Evolutionary conservation across 2,888 invertebrate genomes (phyloP).

Genomic region (Andrena bicolor): DNA sequence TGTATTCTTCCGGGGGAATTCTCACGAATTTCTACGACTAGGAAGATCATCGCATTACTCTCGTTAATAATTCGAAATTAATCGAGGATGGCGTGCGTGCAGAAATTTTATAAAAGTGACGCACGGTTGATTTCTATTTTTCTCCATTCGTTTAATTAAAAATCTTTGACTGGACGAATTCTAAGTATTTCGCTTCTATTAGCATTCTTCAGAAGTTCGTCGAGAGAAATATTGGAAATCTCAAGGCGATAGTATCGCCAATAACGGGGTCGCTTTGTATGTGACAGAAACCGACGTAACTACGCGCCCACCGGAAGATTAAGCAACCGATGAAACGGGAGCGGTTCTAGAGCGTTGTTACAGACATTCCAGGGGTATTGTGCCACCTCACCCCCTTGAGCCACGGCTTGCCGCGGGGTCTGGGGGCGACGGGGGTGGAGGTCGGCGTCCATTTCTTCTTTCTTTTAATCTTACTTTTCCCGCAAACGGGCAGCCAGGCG

Average conservation of each 20-base stretch:
- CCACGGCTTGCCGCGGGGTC: constrained; percentile 50
- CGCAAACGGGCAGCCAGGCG: constrained; percentile 84
- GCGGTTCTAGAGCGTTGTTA: constrained; percentile 68
- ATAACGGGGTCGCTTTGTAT: constrained; percentile 63
- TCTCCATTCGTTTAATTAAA: too few species aligned
- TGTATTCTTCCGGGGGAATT: constrained; percentile 15
- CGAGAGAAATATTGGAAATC: background rate
- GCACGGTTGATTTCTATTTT: too few species aligned
- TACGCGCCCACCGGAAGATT: constrained; percentile 67
- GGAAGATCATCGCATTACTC: background rate
- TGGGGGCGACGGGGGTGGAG: constrained; percentile 42
- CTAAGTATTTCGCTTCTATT: too few species aligned
- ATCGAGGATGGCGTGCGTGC: background rate
- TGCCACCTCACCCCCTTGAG: constrained; percentile 35
- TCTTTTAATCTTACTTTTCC: constrained; percentile 84
- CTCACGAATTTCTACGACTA: background rate
- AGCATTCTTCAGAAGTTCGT: too few species aligned
- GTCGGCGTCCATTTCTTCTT: constrained; percentile 83
- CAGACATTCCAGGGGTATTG: constrained; percentile 70
- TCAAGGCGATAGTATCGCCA: constrained; percentile 53
- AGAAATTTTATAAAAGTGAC: background rate
- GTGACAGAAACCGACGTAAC: constrained; percentile 64
- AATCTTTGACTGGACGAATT: too few species aligned
- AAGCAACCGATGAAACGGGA: constrained; percentile 75
- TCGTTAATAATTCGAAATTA: background rate